phyloP scores from a whole-genome alignment of 1,140 invertebrate genomes.

The Aphelenchoides fujianensis region DNA sequence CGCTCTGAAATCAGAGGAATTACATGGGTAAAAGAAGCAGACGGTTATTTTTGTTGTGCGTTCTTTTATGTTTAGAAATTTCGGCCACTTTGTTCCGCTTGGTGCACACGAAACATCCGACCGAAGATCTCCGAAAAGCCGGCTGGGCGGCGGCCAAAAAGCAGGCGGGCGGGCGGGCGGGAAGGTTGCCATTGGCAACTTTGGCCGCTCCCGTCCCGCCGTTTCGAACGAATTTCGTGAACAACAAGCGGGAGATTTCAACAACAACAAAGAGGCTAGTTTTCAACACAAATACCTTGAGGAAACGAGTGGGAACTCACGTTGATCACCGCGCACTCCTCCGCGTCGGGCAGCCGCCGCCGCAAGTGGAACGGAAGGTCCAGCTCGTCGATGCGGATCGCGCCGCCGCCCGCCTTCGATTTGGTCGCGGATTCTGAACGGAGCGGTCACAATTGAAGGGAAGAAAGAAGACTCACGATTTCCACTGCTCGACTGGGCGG shows the following conservation, averaged over 20 bases:
- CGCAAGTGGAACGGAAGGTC: constrained; percentile 48
- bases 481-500: background rate
- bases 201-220: too few species aligned
- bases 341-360: constrained; percentile 45
- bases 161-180: too few species aligned
- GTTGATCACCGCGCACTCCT: constrained; percentile 57
- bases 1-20: background rate
- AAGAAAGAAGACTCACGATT: background rate
- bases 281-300: background rate
- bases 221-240: too few species aligned
- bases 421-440: background rate
- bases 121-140: too few species aligned
- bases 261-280: background rate
- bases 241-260: too few species aligned
- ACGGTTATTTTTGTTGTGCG: too few species aligned
- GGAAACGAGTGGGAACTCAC: constrained; percentile 26
- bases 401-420: background rate
- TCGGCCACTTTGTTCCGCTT: too few species aligned
- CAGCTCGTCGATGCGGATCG: constrained; percentile 33
- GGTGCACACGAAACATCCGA: too few species aligned
- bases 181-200: too few species aligned
- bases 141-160: too few species aligned
- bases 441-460: background rate
- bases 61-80: too few species aligned
- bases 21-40: too few species aligned